A percentile compares a stretch with the other conserved stretches of the same genome.
Conservation (phyloP, 2,113 vertebrate genomes). For the Okapia johnstoni region DNA sequence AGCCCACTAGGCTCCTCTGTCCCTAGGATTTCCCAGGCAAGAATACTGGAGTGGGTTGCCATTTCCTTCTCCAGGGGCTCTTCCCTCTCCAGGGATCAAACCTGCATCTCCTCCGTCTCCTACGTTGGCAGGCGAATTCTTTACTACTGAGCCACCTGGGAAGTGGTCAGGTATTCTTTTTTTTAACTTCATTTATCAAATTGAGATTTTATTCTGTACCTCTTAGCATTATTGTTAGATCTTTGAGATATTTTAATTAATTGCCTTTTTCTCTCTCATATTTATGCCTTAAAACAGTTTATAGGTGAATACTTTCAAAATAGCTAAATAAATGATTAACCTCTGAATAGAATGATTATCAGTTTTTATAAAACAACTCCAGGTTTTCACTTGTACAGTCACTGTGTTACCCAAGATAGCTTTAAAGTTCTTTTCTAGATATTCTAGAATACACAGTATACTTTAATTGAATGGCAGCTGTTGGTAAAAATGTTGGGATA, state of each 20-base stretch:
- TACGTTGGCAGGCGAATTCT: background rate
- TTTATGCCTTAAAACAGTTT: background rate
- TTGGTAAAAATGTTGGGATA: background rate
- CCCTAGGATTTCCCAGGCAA: background rate
- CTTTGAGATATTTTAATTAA: background rate
- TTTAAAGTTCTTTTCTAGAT: background rate
- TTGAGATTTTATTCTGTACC: background rate
- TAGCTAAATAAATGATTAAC: background rate
- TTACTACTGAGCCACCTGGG: background rate
- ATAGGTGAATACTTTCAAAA: background rate
- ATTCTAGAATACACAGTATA: background rate
- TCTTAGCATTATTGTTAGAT: background rate
- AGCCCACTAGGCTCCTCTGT: background rate
- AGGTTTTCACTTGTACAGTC: background rate
- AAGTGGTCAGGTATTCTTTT: background rate
- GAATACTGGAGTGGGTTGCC: background rate
- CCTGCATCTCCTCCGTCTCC: rapidly evolving
- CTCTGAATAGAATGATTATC: background rate
- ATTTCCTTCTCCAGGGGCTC: background rate
- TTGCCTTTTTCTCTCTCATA: background rate
- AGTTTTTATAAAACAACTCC: background rate
- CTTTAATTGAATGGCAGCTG: background rate
- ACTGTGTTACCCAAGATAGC: background rate
- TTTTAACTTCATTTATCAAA: background rate
- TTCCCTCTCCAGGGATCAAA: background rate